Evolutionary conservation across 2,888 invertebrate species (phyloP), one percentile per base, ranked within the genome.

Genomic region (Cyclophora albipunctata): DNA sequence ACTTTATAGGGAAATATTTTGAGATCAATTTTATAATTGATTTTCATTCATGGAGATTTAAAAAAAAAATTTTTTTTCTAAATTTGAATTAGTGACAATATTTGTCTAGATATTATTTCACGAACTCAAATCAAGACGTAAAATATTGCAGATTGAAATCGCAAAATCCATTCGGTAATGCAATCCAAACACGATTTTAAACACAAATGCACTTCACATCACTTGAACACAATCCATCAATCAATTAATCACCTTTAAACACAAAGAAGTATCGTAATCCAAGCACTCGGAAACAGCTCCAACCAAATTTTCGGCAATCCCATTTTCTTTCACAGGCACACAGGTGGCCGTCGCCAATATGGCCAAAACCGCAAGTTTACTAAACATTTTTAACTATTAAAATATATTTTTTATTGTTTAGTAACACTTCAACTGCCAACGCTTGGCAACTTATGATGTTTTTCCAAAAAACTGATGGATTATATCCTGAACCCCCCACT

Each of bases 171-270:
- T 20, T 20, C 20, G 20, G 20, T 20, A 20, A 20, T 20, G 20
- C 20, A 20, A 20, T 5, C 37, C 37, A 37, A 37, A 37, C 37
- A 37, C 5, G 5, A 5, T 37, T 37, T 2, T 37, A 37, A 37
- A 37, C 37, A 37, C 37, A 37, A 37, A 20, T 34, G 51, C 67
- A 70, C 72, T 68, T 66, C 72, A 76, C 68, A 59, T 66, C 70
- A 71, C 71, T 69, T 37, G 37, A 64, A 55, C 66, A 69, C 71
- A 62, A 62, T 64, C 62, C 61, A 56, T 58, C 68, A 69, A 56
- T 58, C 68, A 69, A 67, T 64, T 72, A 78, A 73, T 85, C 86
- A 92, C 92, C 90, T 92, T 92, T 50, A 92, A 74, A 72, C 92
- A 92, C 69, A 91, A 73, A 34, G 90, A 78, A 34, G 92, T 84